A percentile compares a stretch with the other conserved stretches of the same genome.
Conservation (phyloP, 2,113 vertebrate species). For the Dromaius novaehollandiae region DNA sequence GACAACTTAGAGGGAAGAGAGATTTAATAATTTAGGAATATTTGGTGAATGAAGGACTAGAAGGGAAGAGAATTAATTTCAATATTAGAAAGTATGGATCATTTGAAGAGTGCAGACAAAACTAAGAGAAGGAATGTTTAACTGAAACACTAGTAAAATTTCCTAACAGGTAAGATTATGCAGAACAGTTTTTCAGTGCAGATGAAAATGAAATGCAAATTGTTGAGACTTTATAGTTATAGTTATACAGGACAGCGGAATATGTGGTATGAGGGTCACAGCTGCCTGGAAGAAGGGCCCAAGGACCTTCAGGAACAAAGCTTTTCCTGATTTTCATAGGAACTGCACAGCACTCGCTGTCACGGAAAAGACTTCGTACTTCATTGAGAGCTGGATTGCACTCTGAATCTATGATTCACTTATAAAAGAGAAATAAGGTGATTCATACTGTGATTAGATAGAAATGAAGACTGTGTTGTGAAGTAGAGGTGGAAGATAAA, state of each 20-base stretch:
- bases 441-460: background rate
- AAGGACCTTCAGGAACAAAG: background rate
- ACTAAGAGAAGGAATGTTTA: background rate
- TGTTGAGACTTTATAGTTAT: background rate
- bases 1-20: background rate
- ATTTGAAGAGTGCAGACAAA: background rate
- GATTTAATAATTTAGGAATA: background rate
- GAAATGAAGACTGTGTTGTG: background rate
- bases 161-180: background rate
- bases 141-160: background rate
- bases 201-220: background rate
- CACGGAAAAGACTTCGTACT: conserved; percentile 3
- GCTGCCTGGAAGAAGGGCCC: background rate
- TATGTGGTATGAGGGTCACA: background rate
- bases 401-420: background rate
- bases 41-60: background rate
- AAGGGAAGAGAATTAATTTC: background rate
- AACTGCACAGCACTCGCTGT: background rate
- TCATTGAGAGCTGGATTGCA: background rate
- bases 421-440: background rate
- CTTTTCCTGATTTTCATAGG: background rate
- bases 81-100: background rate
- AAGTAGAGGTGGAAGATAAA: background rate
- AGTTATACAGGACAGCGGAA: background rate
- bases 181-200: background rate